Conservation (phyloP, 1,140 invertebrate genomes). For the Wiebesia pumilae region DNA sequence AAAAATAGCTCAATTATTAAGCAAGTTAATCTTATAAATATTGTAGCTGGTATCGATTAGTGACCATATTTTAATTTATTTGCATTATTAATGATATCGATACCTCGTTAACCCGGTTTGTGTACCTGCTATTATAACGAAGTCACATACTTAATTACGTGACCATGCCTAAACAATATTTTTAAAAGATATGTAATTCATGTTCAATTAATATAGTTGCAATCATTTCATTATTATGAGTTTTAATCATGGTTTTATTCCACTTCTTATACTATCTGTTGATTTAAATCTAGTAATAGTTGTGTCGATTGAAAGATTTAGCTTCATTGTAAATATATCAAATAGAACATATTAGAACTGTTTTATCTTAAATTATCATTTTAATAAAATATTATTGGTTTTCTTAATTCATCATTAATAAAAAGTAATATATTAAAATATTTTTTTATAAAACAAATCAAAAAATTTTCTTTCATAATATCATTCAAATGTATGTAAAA, state of each 20-base stretch:
- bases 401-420: too few relatives aligned
- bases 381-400: too few relatives aligned
- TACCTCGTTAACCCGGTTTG: conserved; percentile 36
- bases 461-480: too few relatives aligned
- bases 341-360: too few relatives aligned
- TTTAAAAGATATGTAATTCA: not conserved
- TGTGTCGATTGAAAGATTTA: too few relatives aligned
- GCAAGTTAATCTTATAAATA: not conserved
- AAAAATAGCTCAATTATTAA: not conserved
- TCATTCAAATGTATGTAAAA: too few relatives aligned
- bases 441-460: too few relatives aligned
- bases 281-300: too few relatives aligned
- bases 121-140: not conserved
- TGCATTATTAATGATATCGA: conserved; percentile 20
- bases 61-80: conserved; percentile 28
- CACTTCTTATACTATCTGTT: too few relatives aligned
- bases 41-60: not conserved
- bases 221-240: not conserved
- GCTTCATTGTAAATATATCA: too few relatives aligned
- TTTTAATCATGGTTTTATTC: not conserved
- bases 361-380: too few relatives aligned
- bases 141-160: not conserved
- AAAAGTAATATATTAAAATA: too few relatives aligned
- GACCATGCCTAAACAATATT: conserved; percentile 24
- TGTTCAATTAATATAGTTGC: not conserved